Evolutionary conservation across 1,140 invertebrate genomes (phyloP).

Genomic region (Homalodisca vitripennis): DNA sequence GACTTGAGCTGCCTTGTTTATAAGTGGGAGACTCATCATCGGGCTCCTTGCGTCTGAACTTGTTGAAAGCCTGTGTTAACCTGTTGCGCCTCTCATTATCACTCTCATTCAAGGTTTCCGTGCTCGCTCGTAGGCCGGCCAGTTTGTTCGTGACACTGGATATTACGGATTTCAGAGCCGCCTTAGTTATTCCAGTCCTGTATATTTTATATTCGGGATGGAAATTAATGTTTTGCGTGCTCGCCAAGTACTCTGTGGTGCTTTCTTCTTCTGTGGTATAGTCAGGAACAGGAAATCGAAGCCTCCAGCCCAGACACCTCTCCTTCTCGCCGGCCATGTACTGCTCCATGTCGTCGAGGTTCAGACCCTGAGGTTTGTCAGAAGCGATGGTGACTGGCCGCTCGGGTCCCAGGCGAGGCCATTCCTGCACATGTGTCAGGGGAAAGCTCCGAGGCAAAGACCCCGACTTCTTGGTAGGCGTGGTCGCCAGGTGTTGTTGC

Average conservation of each 20-base stretch:
- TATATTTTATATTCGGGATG: conserved; percentile 79
- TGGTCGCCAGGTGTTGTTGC: conserved; percentile 51
- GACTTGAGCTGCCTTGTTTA: conserved; percentile 75
- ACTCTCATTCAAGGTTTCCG: conserved; percentile 50
- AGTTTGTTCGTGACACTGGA: conserved; percentile 48
- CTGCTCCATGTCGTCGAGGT: conserved; percentile 57
- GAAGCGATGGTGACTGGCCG: conserved; percentile 72
- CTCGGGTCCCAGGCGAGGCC: conserved; percentile 52
- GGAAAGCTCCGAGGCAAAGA: conserved; percentile 77
- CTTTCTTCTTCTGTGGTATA: conserved; percentile 52
- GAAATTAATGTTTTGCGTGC: conserved; percentile 53
- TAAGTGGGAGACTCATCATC: conserved; percentile 51
- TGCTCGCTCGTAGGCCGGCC: conserved; percentile 47
- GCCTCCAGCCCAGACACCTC: conserved; percentile 50
- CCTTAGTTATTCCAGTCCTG: conserved; percentile 45
- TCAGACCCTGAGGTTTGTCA: conserved; percentile 57
- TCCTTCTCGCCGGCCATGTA: conserved; percentile 53
- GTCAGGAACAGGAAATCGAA: conserved; percentile 43
- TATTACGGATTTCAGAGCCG: conserved; percentile 50
- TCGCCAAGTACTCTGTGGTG: conserved; percentile 51
- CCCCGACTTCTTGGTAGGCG: conserved; percentile 63
- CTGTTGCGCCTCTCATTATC: conserved; percentile 47
- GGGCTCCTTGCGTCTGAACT: conserved; percentile 42
- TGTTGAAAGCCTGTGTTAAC: conserved; percentile 43
- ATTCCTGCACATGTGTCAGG: conserved; percentile 50